Evolutionary conservation across 2,797 vertebrate species (phyloP), one percentile per base, ranked within the genome.

Genomic region (Masticophis lateralis): DNA sequence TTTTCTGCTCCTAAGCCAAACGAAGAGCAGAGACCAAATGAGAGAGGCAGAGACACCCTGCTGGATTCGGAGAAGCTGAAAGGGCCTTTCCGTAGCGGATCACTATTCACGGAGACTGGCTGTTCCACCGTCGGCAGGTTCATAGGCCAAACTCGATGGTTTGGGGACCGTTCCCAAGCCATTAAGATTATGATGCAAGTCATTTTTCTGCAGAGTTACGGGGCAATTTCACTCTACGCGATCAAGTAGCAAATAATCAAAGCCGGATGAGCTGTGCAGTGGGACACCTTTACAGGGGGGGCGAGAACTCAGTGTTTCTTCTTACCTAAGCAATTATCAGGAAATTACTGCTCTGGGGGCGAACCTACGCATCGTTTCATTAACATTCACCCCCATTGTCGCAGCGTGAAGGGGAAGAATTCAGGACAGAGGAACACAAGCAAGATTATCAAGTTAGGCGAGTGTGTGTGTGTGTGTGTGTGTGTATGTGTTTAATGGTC

Each of bases 261-360:
- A 57, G 89, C 94, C 1, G 14, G 55, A 91, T 0, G 0, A 91
- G 69, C 13, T 91, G 51, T 0, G 1, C 55, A 37, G 12, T 8
- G 74, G 63, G 63, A 18, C 28, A 25, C 11, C 90, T 93, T 89
- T 22, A 87, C 0, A 59, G 20, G 91, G 22, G 61, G 90, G n/a
- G 27, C 91, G 11, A 9, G 95, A 90, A 56, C 69, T 87, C 69
- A 25, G 28, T n/a, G 74, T 87, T 93, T 94, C 51, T 86, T 51
- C 57, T 92, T 90, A 57, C 8, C 87, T 90, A 22, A 96, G 59
- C 59, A 95, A 95, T 92, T 95, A 95, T 87, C 92, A 94, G 94
- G 93, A 94, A 97, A 94, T 95, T 95, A 92, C 43, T 92, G 66
- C 90, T 89, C 91, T 32, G 86, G 5, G 6, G 0, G 53, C 94